Conservation (phyloP, 2,113 vertebrate genomes). For the Plestiodon gilberti region DNA sequence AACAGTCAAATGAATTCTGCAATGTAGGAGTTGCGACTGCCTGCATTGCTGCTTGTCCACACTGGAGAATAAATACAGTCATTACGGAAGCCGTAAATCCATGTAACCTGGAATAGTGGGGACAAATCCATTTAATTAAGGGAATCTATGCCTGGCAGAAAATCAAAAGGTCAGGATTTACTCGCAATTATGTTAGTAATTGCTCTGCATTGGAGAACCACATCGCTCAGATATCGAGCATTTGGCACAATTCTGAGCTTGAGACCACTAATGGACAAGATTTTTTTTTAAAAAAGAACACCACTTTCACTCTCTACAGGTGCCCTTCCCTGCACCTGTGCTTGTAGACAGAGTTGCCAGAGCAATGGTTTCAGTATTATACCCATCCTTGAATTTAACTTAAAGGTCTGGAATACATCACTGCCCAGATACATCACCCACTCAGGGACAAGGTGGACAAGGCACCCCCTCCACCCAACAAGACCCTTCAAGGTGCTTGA, state of each 20-base stretch:
- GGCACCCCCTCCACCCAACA: neutral
- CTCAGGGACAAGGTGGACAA: conserved; percentile 12
- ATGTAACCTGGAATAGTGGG: conserved; percentile 16
- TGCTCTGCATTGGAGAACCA: neutral
- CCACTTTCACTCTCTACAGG: too few species aligned
- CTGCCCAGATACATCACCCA: neutral
- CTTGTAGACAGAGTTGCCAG: neutral
- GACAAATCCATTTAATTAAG: conserved; percentile 25
- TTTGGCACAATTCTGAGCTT: neutral
- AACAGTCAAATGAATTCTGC: too few species aligned
- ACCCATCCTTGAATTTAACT: neutral
- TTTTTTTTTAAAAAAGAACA: too few species aligned
- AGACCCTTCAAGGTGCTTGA: neutral
- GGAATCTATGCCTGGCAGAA: conserved; percentile 15
- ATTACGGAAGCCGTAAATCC: conserved; percentile 38
- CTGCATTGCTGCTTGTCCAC: neutral
- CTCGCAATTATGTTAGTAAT: conserved; percentile 19
- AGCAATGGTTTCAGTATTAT: conserved; percentile 21
- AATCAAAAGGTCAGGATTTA: neutral
- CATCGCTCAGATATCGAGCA: neutral
- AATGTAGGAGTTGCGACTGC: conserved; percentile 27
- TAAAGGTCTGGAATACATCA: conserved; percentile 10
- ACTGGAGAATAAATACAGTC: conserved; percentile 22
- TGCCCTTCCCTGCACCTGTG: neutral
- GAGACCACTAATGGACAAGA: neutral